Base-by-base conservation (phyloP, 2,888 invertebrate species). In the Micoletzkya japonica region DNA sequence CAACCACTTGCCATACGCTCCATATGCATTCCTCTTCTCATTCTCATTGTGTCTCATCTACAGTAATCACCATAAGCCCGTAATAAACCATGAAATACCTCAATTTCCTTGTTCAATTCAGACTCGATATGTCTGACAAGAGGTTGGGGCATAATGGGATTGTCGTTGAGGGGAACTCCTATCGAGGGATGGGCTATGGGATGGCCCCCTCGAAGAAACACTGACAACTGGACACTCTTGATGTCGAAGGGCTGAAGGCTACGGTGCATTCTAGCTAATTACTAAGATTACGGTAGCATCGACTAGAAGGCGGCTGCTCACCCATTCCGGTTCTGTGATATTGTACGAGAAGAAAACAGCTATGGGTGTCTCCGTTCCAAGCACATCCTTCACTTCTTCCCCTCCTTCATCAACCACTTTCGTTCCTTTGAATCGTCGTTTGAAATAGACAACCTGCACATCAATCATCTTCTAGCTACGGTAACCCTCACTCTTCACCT, bases 261-360 rank as follows among this genome's bases (percentile, higher is more conserved):
- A 17, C 17, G 39, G 39, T 7, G 39, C 7, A 17, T 10, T 39
- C 7, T 17, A 39, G 39, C 39, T 39, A 39, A 39, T 39, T 39
- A 39, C 6, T n/a, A 52, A n/a, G 10, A 6, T n/a, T 52, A 52
- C 52, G n/a, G 52, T 37, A n/a, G n/a, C n/a, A n/a, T n/a, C n/a
- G n/a, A n/a, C n/a, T n/a, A n/a, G n/a, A n/a, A n/a, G n/a, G n/a
- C n/a, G n/a, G n/a, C n/a, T n/a, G n/a, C 20, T 37, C 17, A 73
- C 73, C 73, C 73, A 73, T 26, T 73, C 71, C 2, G 73, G 73
- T 32, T 73, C 71, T 37, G 71, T 60, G 26, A 73, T 63, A 3
- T 32, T 50, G 63, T 73, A 73, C 14, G 61, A 69, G 69, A 73
- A 73, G 39, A 24, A 28, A 28, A 73, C 63, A 17, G 28, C 56